Conservation (phyloP, 2,888 invertebrate species). For the Eristalinus sepulchralis region DNA sequence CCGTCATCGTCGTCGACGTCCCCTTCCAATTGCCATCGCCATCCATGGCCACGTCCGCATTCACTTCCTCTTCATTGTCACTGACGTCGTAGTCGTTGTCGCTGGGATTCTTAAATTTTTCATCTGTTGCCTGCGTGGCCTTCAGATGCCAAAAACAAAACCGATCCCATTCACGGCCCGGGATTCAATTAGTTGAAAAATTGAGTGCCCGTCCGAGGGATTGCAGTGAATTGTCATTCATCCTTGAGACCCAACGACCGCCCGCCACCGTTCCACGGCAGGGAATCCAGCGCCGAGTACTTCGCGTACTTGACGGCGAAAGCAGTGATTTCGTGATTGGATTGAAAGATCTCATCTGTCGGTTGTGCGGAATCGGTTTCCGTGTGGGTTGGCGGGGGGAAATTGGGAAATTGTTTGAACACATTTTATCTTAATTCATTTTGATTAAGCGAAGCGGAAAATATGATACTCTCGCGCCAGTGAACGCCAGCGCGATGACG, state of each 20-base stretch:
- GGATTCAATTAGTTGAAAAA: constrained; percentile 70
- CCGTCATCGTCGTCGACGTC: too few species aligned
- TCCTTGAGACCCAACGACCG: not conserved
- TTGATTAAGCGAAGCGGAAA: constrained; percentile 48
- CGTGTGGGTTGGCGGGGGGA: not conserved
- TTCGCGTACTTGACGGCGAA: not conserved
- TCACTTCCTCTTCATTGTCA: not conserved
- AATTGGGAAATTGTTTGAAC: constrained; percentile 39
- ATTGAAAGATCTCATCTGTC: constrained; percentile 50
- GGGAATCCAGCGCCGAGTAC: not conserved
- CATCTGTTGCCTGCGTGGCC: constrained; percentile 44
- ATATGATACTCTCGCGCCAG: constrained; percentile 50
- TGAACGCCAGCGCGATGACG: not conserved
- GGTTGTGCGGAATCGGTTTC: constrained; percentile 1
- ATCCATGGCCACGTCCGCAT: constrained; percentile 27
- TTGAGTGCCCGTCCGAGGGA: constrained; percentile 57
- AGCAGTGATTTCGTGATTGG: constrained; percentile 53
- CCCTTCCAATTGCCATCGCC: too few species aligned
- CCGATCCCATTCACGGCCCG: constrained; percentile 14
- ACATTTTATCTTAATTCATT: constrained; percentile 58
- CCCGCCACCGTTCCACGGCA: not conserved
- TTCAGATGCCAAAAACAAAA: constrained; percentile 44
- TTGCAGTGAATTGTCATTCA: constrained; percentile 49
- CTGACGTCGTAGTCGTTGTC: constrained; percentile 7
- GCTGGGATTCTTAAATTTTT: not conserved